phyloP scores from a whole-genome alignment of 2,888 invertebrate genomes.

The Idaea biselata region DNA sequence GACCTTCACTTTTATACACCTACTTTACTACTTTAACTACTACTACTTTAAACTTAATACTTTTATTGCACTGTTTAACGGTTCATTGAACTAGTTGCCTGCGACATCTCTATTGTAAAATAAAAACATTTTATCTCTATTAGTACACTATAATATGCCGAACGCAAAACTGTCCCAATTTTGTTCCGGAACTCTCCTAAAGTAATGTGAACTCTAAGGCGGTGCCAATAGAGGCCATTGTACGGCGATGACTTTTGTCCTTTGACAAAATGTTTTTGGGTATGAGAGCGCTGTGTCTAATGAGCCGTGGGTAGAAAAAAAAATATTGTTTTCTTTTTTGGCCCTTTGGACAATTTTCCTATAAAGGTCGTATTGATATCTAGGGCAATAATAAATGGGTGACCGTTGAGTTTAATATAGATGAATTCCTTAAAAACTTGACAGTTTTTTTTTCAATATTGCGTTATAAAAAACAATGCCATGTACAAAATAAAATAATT shows the following conservation, averaged over 20 bases:
- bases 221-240: conserved; percentile 17
- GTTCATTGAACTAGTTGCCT: not conserved
- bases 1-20: no score
- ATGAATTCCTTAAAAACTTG: not conserved
- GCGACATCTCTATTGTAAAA: not conserved
- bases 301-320: conserved; percentile 44
- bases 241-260: conserved; percentile 26
- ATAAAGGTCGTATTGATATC: conserved; percentile 46
- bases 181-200: conserved; percentile 11
- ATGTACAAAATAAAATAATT: no score
- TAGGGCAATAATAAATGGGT: conserved; percentile 8
- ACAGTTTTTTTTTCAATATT: not conserved
- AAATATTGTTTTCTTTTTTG: conserved; percentile 36
- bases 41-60: no score
- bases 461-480: no score
- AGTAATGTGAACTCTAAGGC: conserved; percentile 17
- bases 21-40: no score
- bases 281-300: conserved; percentile 45
- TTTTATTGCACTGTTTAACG: not conserved
- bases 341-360: conserved; percentile 28
- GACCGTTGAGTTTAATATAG: not conserved
- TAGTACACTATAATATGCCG: conserved; percentile 20
- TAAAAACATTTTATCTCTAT: not conserved
- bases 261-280: conserved; percentile 46
- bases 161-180: conserved; percentile 45